phyloP scores from a whole-genome alignment of 2,113 vertebrate species.

The Myrmecophaga tridactyla region DNA sequence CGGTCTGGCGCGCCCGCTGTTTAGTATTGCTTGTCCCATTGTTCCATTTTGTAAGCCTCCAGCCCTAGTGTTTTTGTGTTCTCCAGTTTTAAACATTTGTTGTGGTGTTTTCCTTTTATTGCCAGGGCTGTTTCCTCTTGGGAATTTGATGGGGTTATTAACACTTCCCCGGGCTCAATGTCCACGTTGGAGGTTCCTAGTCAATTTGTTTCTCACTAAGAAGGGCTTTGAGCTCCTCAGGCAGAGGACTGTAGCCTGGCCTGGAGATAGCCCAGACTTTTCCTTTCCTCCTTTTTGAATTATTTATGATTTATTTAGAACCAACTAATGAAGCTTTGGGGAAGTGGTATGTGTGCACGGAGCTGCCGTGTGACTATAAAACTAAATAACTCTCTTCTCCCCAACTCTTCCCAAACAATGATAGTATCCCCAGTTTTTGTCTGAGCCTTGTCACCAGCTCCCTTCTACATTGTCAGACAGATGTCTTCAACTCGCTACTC shows the following conservation, averaged over 20 bases:
- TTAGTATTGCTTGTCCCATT: conserved; percentile 66
- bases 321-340: not conserved
- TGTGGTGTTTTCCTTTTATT: conserved; percentile 74
- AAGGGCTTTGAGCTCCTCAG: not conserved
- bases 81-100: conserved; percentile 63
- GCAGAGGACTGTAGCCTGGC: not conserved
- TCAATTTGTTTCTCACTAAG: conserved; percentile 47
- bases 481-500: not conserved
- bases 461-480: not conserved
- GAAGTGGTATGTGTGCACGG: not conserved
- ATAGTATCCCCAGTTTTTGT: not conserved
- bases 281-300: not conserved
- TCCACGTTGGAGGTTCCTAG: conserved; percentile 57
- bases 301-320: conserved; percentile 25
- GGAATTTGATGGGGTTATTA: conserved; percentile 72
- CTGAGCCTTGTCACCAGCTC: not conserved
- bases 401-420: not conserved
- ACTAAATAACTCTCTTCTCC: conserved; percentile 37
- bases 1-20: conserved; percentile 65
- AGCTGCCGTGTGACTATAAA: not conserved
- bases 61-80: conserved; percentile 60
- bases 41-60: conserved; percentile 59
- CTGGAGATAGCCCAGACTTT: not conserved
- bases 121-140: conserved; percentile 75
- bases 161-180: conserved; percentile 59